Base-by-base conservation (phyloP, 1,140 invertebrate genomes). In the Polyergus mexicanus region DNA sequence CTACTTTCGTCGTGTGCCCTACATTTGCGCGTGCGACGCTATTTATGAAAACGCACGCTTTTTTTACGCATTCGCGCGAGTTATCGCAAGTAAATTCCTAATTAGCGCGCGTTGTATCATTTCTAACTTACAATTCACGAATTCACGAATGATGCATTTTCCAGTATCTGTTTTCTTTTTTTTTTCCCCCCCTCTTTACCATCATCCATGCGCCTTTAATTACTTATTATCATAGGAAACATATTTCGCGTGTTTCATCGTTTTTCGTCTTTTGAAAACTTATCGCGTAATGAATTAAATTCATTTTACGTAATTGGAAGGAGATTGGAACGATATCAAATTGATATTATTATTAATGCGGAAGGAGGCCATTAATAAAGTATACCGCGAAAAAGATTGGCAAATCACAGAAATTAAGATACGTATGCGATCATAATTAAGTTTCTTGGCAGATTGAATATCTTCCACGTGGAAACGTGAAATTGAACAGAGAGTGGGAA, bases 151-250 rank as follows among this genome's bases (percentile, higher is more conserved):
- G 13, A 11, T 22, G 11, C 10, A 7, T 22, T 41, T 60, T 58
- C 22, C 16, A 28, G 1, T 2, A 5, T 41, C 25, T 11, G 47
- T 78, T 81, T 56, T 19, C n/a, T n/a, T 22, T 22, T 22, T 35
- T n/a, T n/a, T n/a, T n/a, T n/a, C n/a, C n/a, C n/a, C n/a, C n/a
- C n/a, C n/a, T 6, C 16, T 68, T 10, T n/a, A 35, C n/a, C 10
- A 38, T 84, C 38, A 87, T 0, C 51, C 28, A 41, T 71, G 72
- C 65, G 22, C 13, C 13, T 76, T 63, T 86, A 86, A 88, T 86
- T 38, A 35, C 0, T 32, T n/a, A n/a, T n/a, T 2, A 10, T 35
- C 28, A 32, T 8, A 32, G 8, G 8, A n/a, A 19, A 51, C 11
- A 51, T 47, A n/a, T 35, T 72, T 69, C 0, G 65, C 8, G n/a